phyloP scores from a whole-genome alignment of 1,140 invertebrate genomes.

The Hycleus phaleratus region DNA sequence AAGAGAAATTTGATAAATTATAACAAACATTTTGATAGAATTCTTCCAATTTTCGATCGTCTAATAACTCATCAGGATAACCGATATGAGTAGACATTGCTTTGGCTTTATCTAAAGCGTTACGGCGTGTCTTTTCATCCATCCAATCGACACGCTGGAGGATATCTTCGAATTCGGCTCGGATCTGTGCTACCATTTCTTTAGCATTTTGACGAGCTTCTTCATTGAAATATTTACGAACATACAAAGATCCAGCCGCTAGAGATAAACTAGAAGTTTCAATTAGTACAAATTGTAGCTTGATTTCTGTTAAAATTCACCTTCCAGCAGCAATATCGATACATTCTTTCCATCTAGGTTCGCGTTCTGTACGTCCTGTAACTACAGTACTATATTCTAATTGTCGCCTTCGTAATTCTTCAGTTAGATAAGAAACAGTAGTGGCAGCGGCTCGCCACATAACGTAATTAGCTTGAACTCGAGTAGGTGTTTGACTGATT shows the following conservation, averaged over 20 bases:
- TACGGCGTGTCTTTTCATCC: constrained; percentile 53
- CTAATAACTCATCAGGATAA: constrained; percentile 52
- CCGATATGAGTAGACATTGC: constrained; percentile 50
- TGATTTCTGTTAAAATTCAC: constrained; percentile 10
- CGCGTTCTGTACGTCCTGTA: constrained; percentile 46
- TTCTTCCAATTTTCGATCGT: constrained; percentile 48
- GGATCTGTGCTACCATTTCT: constrained; percentile 60
- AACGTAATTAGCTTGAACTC: constrained; percentile 58
- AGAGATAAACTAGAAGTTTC: constrained; percentile 41
- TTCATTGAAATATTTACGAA: constrained; percentile 49
- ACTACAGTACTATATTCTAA: constrained; percentile 49
- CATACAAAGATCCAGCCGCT: constrained; percentile 52
- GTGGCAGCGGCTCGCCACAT: constrained; percentile 51
- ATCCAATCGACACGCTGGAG: constrained; percentile 62
- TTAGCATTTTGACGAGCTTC: constrained; percentile 48
- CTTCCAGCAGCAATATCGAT: constrained; percentile 44
- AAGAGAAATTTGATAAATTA: not conserved
- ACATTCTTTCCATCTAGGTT: constrained; percentile 52
- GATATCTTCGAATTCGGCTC: constrained; percentile 49
- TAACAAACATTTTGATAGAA: constrained; percentile 37
- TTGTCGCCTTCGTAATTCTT: constrained; percentile 46
- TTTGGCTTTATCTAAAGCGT: constrained; percentile 49
- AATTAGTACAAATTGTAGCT: not conserved
- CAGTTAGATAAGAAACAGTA: constrained; percentile 49
- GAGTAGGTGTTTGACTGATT: constrained; percentile 48